Percentiles rank a stretch among this genome's conserved stretches.
phyloP scores from a whole-genome alignment of 2,797 vertebrate genomes.

The Urocyon cinereoargenteus region DNA sequence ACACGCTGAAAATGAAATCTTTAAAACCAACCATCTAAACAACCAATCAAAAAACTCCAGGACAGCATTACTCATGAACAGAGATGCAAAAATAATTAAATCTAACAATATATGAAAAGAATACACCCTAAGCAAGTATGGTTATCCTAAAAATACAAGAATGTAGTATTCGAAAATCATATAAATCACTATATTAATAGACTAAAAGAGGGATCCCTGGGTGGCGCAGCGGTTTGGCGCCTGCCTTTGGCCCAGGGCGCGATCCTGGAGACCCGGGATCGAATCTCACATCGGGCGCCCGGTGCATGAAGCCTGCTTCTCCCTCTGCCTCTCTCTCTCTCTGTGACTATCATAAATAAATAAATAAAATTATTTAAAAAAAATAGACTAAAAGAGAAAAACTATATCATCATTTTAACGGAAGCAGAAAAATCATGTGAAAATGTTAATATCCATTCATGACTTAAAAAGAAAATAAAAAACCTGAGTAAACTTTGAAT shows the following conservation, averaged over 20 bases:
- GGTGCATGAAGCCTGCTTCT: too few relatives aligned
- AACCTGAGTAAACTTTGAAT: neutral
- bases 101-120: neutral
- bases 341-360: too few relatives aligned
- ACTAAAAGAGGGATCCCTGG: slow-evolving; percentile 1
- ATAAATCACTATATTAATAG: slow-evolving; percentile 24
- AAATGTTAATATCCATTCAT: slow-evolving; percentile 59
- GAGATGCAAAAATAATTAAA: neutral
- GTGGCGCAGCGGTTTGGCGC: too few relatives aligned
- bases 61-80: neutral
- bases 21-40: neutral
- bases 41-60: neutral
- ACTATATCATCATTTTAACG: slow-evolving; percentile 40
- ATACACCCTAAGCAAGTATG: neutral
- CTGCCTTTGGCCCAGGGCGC: too few relatives aligned
- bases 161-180: slow-evolving; percentile 21
- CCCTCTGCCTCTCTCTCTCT: too few relatives aligned
- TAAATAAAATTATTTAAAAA: too few relatives aligned
- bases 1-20: neutral
- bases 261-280: too few relatives aligned
- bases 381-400: slow-evolving; percentile 40
- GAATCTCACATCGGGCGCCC: too few relatives aligned
- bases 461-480: neutral
- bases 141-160: neutral
- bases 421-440: slow-evolving; percentile 20